phyloP scores from a whole-genome alignment of 2,888 invertebrate species.

The Pseudoips prasinana region DNA sequence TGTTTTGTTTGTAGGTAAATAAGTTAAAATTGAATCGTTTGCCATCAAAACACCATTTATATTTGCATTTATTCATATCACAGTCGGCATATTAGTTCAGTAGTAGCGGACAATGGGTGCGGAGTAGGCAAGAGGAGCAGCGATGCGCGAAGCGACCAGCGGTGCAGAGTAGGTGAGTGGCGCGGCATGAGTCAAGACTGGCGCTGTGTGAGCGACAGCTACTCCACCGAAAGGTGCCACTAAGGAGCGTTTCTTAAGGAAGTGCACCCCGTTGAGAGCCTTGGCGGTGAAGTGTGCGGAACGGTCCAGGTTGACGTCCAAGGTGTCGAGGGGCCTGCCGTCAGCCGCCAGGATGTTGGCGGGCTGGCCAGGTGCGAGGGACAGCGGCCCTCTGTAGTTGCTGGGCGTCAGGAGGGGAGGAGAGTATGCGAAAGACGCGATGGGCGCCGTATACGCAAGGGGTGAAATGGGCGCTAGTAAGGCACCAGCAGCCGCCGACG shows the following conservation, averaged over 20 bases:
- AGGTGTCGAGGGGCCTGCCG: slow-evolving; percentile 70
- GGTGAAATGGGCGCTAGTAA: slow-evolving; percentile 29
- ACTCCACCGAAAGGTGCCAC: slow-evolving; percentile 33
- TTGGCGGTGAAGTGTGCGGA: slow-evolving; percentile 67
- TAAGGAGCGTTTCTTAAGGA: slow-evolving; percentile 65
- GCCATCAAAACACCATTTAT: too few species aligned
- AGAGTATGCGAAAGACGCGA: slow-evolving; percentile 41
- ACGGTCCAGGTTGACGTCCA: slow-evolving; percentile 72
- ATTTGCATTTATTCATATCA: too few species aligned
- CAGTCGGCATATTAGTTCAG: slow-evolving; percentile 5
- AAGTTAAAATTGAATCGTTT: too few species aligned
- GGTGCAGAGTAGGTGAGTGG: slow-evolving; percentile 7
- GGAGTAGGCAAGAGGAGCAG: slow-evolving; percentile 49
- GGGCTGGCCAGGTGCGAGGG: slow-evolving; percentile 70
- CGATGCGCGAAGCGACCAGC: slow-evolving; percentile 21
- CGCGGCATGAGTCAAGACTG: slow-evolving; percentile 6
- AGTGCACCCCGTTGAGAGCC: slow-evolving; percentile 49
- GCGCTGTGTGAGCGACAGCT: slow-evolving; percentile 26
- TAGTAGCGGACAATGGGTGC: slow-evolving; percentile 34
- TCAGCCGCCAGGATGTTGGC: slow-evolving; percentile 66
- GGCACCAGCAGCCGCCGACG: slow-evolving; percentile 71
- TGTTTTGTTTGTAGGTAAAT: too few species aligned
- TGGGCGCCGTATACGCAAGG: slow-evolving; percentile 30
- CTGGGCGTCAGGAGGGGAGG: slow-evolving; percentile 41
- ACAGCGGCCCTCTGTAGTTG: slow-evolving; percentile 67